Base-by-base conservation (phyloP, 2,888 invertebrate genomes). In the Lasioglossum oenotherae region DNA sequence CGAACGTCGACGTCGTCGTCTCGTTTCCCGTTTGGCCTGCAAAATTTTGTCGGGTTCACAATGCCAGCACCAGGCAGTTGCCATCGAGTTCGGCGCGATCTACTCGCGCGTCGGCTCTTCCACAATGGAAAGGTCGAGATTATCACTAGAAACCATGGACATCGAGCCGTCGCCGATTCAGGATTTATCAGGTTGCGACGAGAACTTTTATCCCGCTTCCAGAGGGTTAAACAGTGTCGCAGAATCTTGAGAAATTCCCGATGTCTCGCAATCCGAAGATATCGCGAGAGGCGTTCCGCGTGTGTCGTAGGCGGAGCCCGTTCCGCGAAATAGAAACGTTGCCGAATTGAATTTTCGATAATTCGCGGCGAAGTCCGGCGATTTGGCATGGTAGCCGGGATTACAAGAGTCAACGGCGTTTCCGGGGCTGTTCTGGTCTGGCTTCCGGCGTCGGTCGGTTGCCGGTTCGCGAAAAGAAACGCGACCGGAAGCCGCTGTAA, bases 61-160 rank as follows among this genome's bases (percentile, higher is more conserved):
- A 89, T 87, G 87, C 79, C 35, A 35, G 35, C 35, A 35, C 3
- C 81, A 97, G 92, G 97, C 97, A 80, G 96, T 98, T 90, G 98
- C 98, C 89, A 98, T 98, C 94, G 98, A 98, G 95, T 96, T 98
- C 92, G 98, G 98, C 79, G 98, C 98, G 78, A 98, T 98, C 23
- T 98, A 97, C 95, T 98, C 98, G 35, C 35, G 35, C 35, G 98
- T 98, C 77, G 98, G 73, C 97, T 98, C 35, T 98, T 97, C 96
- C 97, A 97, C 35, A 35, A 35, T 35, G 35, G 35, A 35, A 4
- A 35, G 35, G 35, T 35, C 35, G 35, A 35, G 35, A 35, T 35
- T 35, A 4, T 35, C 35, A 4, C 35, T 35, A 35, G 35, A 35
- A 35, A 92, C 98, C 94, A 98, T 97, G 53, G 98, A 98, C 90